A percentile compares a stretch with the other conserved stretches of the same genome.
Conservation (phyloP, 2,888 invertebrate species). For the Eupithecia inturbata region DNA sequence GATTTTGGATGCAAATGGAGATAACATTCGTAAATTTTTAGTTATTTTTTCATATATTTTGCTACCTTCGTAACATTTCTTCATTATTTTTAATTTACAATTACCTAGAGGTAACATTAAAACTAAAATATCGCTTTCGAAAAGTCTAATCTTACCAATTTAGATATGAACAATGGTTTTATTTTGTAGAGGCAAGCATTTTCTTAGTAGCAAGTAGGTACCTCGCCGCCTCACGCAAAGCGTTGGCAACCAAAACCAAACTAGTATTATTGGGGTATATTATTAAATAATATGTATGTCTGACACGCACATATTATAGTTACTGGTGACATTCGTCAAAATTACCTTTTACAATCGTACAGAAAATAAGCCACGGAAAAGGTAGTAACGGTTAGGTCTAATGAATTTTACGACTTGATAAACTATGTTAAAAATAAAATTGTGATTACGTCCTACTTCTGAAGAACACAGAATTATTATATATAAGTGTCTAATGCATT, state of each 20-base stretch:
- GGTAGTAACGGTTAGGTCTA: constrained; percentile 4
- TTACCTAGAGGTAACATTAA: background rate
- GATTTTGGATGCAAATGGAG: background rate
- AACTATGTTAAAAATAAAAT: background rate
- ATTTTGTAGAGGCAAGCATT: constrained; percentile 13
- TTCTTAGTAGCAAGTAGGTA: constrained; percentile 2
- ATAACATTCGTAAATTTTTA: background rate
- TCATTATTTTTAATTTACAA: constrained; percentile 20
- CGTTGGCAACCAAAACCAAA: constrained; percentile 44
- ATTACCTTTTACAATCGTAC: constrained; percentile 43
- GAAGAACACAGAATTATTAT: background rate
- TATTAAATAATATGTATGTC: constrained; percentile 60
- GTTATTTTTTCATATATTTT: background rate
- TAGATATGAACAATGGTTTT: constrained; percentile 24
- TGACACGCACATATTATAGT: constrained; percentile 55
- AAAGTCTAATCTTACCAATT: constrained; percentile 27
- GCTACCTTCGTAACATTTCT: background rate
- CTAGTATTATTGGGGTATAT: constrained; percentile 50
- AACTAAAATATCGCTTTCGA: constrained; percentile 9
- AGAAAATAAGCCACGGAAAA: constrained; percentile 15
- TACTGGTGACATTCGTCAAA: constrained; percentile 55
- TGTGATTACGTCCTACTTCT: background rate
- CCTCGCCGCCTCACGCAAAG: constrained; percentile 30
- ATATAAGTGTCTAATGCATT: background rate
- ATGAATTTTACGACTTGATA: background rate